phyloP scores from a whole-genome alignment of 2,888 invertebrate species.

The Germaria angustata region DNA sequence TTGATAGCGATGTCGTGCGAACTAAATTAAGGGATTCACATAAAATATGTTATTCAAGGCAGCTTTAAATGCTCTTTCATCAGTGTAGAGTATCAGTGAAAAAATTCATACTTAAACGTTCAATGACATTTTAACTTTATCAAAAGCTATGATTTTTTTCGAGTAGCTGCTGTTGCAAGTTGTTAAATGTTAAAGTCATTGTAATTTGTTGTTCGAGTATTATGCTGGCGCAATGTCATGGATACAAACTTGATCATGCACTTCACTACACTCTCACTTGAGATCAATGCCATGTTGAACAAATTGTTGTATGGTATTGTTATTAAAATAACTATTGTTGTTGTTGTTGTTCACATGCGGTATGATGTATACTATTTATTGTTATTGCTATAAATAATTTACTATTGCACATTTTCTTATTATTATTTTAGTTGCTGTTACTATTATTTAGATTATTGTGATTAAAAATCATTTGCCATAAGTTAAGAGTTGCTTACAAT shows the following conservation, averaged over 20 bases:
- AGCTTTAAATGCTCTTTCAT: no score
- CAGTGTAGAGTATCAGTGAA: not conserved
- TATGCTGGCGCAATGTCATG: slow-evolving; percentile 54
- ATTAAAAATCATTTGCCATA: slow-evolving; percentile 37
- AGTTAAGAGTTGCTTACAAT: not conserved
- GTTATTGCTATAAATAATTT: slow-evolving; percentile 21
- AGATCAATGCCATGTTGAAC: slow-evolving; percentile 63
- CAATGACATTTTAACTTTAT: slow-evolving; percentile 52
- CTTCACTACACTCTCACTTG: slow-evolving; percentile 55
- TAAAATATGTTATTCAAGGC: no score
- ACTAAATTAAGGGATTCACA: no score
- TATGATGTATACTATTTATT: not conserved
- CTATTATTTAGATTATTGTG: slow-evolving; percentile 50
- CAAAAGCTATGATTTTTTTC: slow-evolving; percentile 24
- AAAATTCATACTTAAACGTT: slow-evolving; percentile 32
- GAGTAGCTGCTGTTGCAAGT: not conserved
- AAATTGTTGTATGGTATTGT: slow-evolving; percentile 20
- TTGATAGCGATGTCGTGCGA: no score
- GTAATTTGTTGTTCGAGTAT: slow-evolving; percentile 29
- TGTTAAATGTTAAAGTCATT: slow-evolving; percentile 46
- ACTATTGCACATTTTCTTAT: not conserved
- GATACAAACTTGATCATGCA: slow-evolving; percentile 45
- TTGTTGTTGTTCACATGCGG: slow-evolving; percentile 6
- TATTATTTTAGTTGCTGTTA: slow-evolving; percentile 49
- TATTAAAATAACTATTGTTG: not conserved